A percentile compares a stretch with the other conserved stretches of the same genome.
Conservation (phyloP, 2,113 vertebrate species). For the Alosa alosa region DNA sequence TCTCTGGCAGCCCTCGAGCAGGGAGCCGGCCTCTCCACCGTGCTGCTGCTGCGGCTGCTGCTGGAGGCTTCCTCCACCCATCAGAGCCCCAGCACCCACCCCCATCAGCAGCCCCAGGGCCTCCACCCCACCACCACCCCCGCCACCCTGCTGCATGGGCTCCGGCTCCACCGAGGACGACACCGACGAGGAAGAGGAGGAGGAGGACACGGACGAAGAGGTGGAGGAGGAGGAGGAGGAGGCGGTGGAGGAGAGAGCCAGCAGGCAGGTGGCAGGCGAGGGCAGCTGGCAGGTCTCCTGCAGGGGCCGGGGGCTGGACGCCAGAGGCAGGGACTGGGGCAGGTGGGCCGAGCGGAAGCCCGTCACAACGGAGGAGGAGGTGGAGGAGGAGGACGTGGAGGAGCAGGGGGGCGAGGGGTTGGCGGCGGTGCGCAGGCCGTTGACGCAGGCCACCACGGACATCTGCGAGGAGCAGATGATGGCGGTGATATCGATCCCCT, state of each 20-base stretch:
- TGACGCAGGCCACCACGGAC: slow-evolving; percentile 83
- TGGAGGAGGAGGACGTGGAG: slow-evolving; percentile 66
- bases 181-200: slow-evolving; percentile 63
- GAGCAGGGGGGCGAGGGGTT: slow-evolving; percentile 73
- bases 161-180: slow-evolving; percentile 77
- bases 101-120: slow-evolving; percentile 63
- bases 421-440: slow-evolving; percentile 71
- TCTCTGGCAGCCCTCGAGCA: slow-evolving; percentile 67
- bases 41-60: slow-evolving; percentile 52
- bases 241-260: slow-evolving; percentile 66
- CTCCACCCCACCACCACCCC: slow-evolving; percentile 54
- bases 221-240: slow-evolving; percentile 60
- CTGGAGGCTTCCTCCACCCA: slow-evolving; percentile 53
- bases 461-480: slow-evolving; percentile 86
- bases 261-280: slow-evolving; percentile 79
- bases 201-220: slow-evolving; percentile 67
- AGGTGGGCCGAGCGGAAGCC: slow-evolving; percentile 30
- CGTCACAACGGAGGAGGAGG: slow-evolving; percentile 56
- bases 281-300: slow-evolving; percentile 78
- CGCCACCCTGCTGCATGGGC: slow-evolving; percentile 72
- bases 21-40: slow-evolving; percentile 32
- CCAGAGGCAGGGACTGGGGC: slow-evolving; percentile 61
- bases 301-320: slow-evolving; percentile 64
- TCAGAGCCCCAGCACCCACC: slow-evolving; percentile 44
- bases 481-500: slow-evolving; percentile 80